Conservation (phyloP, 2,113 vertebrate genomes). For the Zapornia atra region DNA sequence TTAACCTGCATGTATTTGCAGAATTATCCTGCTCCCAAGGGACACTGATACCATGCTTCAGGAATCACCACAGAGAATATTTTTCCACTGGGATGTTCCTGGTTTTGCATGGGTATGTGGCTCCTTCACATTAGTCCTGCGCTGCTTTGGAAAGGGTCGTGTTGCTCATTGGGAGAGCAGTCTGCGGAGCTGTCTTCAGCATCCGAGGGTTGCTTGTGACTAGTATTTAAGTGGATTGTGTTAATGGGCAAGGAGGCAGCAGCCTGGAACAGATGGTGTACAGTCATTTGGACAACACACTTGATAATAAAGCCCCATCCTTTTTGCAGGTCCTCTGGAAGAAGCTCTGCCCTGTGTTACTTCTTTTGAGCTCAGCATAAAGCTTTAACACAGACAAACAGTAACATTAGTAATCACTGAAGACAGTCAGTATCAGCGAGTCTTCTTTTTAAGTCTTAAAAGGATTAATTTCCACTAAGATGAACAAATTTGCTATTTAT, state of each 20-base stretch:
- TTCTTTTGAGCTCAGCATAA: neutral
- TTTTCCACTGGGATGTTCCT: neutral
- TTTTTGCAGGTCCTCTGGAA: neutral
- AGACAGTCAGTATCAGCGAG: neutral
- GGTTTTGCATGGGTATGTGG: neutral
- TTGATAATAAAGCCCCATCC: neutral
- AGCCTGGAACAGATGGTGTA: neutral
- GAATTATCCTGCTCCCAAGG: neutral
- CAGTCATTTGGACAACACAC: neutral
- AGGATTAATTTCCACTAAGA: neutral
- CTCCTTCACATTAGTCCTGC: neutral
- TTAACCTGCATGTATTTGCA: neutral
- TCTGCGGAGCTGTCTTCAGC: neutral
- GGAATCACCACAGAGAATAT: neutral
- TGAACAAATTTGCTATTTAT: neutral
- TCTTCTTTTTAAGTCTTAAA: neutral
- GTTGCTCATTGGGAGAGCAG: neutral
- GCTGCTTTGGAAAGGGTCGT: neutral
- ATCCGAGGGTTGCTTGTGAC: neutral
- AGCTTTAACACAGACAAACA: neutral
- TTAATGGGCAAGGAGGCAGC: neutral
- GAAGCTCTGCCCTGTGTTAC: neutral
- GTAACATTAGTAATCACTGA: neutral
- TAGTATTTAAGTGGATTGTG: neutral
- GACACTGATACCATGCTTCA: neutral